phyloP scores from a whole-genome alignment of 2,888 invertebrate genomes.

The Pocota personata region DNA sequence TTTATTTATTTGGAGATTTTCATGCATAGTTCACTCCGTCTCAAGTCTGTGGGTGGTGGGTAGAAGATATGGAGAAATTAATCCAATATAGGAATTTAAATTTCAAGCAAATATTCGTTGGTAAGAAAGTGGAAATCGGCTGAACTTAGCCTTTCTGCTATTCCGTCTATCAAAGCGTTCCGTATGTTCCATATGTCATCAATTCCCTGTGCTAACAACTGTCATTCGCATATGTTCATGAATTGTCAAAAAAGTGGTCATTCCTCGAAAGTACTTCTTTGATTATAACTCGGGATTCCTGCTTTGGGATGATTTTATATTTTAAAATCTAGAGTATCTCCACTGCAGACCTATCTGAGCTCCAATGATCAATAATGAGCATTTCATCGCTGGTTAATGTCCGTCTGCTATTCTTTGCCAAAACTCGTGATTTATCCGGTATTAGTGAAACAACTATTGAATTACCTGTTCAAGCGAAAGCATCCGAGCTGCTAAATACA shows the following conservation, averaged over 20 bases:
- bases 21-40: too few species aligned
- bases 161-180: not conserved
- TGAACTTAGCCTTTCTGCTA: not conserved
- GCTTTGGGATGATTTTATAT: not conserved
- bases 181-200: not conserved
- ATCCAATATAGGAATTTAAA: too few species aligned
- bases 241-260: not conserved
- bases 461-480: conserved; percentile 84
- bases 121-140: not conserved
- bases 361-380: conserved; percentile 51
- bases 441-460: conserved; percentile 84
- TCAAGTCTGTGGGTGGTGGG: too few species aligned
- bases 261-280: not conserved
- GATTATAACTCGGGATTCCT: not conserved
- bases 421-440: conserved; percentile 92
- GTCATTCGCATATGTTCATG: not conserved
- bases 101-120: too few species aligned
- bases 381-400: conserved; percentile 83
- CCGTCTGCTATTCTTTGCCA: conserved; percentile 94
- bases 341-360: not conserved
- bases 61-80: too few species aligned
- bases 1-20: too few species aligned
- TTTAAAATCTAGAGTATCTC: not conserved
- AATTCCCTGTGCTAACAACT: not conserved
- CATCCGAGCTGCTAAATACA: conserved; percentile 85